phyloP scores from a whole-genome alignment of 2,113 vertebrate species.

The Podocnemis expansa region DNA sequence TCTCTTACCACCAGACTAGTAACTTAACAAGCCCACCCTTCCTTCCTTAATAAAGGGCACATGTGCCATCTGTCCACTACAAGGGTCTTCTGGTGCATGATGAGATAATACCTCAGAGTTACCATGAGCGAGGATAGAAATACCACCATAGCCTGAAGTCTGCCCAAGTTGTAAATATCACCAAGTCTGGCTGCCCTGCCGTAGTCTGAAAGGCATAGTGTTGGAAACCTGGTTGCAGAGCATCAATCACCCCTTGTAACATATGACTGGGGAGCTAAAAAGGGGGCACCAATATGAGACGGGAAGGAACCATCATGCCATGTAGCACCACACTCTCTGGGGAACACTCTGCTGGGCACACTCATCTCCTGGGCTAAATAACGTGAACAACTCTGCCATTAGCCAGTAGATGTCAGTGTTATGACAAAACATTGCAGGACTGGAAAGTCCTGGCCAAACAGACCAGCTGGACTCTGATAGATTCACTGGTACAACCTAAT shows the following conservation, averaged over 20 bases:
- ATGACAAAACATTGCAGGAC: neutral
- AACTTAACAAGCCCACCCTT: neutral
- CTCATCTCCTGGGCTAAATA: neutral
- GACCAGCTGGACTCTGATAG: neutral
- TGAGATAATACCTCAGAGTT: neutral
- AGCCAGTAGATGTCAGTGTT: neutral
- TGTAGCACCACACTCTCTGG: neutral
- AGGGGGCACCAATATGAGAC: neutral
- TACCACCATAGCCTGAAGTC: neutral
- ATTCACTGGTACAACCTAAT: slow-evolving; percentile 58
- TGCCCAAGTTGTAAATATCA: neutral
- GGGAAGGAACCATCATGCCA: neutral
- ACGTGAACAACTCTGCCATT: neutral
- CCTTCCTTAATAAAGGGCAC: neutral
- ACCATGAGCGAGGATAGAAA: neutral
- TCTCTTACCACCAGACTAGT: neutral
- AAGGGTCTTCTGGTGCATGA: neutral
- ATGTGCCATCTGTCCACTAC: neutral
- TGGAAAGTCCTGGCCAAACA: neutral
- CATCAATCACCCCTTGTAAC: neutral
- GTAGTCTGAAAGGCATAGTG: neutral
- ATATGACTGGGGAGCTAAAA: neutral
- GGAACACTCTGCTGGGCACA: too few relatives aligned
- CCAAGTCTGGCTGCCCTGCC: neutral
- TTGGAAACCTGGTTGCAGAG: neutral